These are phyloP conservation scores for Nephrotoma appendiculata DNA, from an alignment of 2,888 invertebrate genomes.

Conservation along the genomic window DNA sequence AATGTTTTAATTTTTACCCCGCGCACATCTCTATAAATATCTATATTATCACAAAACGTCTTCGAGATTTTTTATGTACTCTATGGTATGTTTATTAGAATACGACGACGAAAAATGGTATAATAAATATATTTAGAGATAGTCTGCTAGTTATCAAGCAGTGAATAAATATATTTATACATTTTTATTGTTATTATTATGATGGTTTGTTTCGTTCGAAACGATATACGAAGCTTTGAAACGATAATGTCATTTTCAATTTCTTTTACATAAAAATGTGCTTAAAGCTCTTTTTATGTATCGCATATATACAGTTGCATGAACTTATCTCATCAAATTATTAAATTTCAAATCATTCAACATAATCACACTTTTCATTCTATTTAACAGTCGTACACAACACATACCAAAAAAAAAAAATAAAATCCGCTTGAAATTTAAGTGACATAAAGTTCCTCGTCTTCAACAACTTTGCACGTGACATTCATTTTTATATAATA, in stretches of 20 bases:
- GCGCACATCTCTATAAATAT: background rate
- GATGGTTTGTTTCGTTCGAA: background rate
- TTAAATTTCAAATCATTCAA: background rate
- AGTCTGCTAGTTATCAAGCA: background rate
- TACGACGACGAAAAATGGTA: background rate
- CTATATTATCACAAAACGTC: background rate
- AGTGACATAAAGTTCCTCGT: background rate
- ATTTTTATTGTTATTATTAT: background rate
- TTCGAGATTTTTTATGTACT: background rate
- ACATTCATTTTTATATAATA: background rate
- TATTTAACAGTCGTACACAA: background rate
- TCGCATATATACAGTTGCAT: background rate
- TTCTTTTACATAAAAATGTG: background rate
- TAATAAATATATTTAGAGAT: background rate
- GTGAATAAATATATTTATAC: background rate
- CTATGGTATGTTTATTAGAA: background rate
- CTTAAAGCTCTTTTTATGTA: background rate
- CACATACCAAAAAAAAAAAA: background rate
- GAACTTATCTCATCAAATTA: background rate
- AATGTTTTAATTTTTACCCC: background rate
- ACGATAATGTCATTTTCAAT: background rate
- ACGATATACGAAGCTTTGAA: background rate
- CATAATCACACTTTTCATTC: background rate
- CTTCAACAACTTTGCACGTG: background rate
- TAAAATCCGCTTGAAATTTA: background rate